Conservation (phyloP, 2,888 invertebrate species). For the Argyresthia goedartella region DNA sequence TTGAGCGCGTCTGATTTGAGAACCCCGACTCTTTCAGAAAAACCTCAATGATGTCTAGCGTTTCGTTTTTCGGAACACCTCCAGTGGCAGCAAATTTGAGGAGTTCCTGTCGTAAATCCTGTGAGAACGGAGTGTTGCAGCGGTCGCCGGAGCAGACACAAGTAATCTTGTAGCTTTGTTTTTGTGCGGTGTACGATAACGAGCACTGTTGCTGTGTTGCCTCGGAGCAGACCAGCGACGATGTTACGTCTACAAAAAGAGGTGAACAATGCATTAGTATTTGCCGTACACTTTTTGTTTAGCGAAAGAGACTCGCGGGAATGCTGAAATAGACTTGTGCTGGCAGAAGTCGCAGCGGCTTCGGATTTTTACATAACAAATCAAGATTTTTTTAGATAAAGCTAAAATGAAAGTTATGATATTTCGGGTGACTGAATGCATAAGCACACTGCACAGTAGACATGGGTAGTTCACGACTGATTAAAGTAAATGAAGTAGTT, state of each 20-base stretch:
- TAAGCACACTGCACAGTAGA: too few species aligned
- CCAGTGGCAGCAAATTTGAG: conserved; percentile 28
- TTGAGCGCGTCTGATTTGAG: conserved; percentile 12
- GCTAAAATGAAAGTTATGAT: too few species aligned
- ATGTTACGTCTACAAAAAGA: conserved; percentile 4
- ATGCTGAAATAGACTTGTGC: too few species aligned
- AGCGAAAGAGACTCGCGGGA: neutral
- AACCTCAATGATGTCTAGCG: conserved; percentile 25
- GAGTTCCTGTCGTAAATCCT: conserved; percentile 32
- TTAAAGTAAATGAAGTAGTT: too few species aligned
- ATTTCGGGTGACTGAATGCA: too few species aligned
- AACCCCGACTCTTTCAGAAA: conserved; percentile 9
- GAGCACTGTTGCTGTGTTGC: conserved; percentile 23
- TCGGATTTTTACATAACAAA: too few species aligned
- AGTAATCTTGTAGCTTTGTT: conserved; percentile 30
- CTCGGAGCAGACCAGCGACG: conserved; percentile 2
- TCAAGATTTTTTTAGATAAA: too few species aligned
- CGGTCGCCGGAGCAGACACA: conserved; percentile 39
- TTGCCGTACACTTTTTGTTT: neutral
- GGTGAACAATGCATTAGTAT: neutral
- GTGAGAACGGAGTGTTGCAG: conserved; percentile 46
- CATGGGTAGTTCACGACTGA: too few species aligned
- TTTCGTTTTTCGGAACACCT: conserved; percentile 15
- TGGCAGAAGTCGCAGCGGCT: too few species aligned
- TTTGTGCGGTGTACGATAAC: conserved; percentile 23